Evolutionary conservation across 30 jellyfish, hydroid and myxozoan species (phyloP), one percentile per base, ranked within the genome.

Genomic region (Aurelia coerulea): DNA sequence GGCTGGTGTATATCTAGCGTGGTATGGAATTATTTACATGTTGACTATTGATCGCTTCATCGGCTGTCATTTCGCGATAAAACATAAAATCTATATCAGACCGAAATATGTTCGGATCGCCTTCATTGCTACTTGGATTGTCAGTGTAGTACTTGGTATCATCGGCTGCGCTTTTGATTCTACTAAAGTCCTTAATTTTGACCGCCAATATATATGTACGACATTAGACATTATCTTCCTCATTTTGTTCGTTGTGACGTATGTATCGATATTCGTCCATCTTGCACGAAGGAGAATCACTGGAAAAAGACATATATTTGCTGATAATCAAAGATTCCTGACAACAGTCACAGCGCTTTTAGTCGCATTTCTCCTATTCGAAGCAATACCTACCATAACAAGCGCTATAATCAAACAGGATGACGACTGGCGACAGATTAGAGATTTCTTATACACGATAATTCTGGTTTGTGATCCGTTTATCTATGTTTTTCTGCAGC

Each of bases 31-130:
- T 68, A 77, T 77, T 10, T 19, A 58, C 12, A n/a, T 77, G 41
- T 59, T 77, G 17, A 77, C 87, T 23, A 1, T 62, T 15, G 87
- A 77, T 35, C 87, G 87, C 66, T 77, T 77, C 74, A 62, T 77
- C 0, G 78, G 87, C 69, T 77, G 87, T 76, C 56, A 77, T 18
- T 77, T 77, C 19, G 77, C 87, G 2, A 58, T 77, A 63, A 77
- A 60, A 41, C 87, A 77, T 51, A 77, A 33, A 35, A 23, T 77
- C n/a, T 77, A 58, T 53, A 52, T 77, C n/a, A 13, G 68, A 33
- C 63, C 14, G 50, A 23, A 17, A 23, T 10, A 58, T 18, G 41
- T 77, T 37, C 37, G 19, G 16, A 2, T 23, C 39, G 64, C 53
- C 16, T 31, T 77, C 3, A 35, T 33, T 17, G 52, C 29, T 1